A percentile compares a stretch with the other conserved stretches of the same genome.
Evolutionary conservation across 2,888 invertebrate species (phyloP).

Genomic region (Ferrisia virgata): DNA sequence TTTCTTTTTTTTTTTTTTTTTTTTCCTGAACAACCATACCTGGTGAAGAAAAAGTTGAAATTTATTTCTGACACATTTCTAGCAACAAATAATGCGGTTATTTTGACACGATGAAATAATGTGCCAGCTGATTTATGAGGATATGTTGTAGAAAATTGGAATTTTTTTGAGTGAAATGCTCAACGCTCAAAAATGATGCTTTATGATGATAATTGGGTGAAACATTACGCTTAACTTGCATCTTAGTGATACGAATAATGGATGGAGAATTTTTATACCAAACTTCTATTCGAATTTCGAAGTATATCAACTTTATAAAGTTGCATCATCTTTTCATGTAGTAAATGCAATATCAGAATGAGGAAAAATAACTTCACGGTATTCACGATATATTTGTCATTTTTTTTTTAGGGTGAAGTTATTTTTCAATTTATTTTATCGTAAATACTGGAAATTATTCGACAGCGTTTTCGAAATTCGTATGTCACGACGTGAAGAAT

Average conservation of each 20-base stretch:
- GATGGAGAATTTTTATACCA: background rate
- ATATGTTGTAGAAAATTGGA: background rate
- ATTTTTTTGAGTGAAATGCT: background rate
- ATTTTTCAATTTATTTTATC: background rate
- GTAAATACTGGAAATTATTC: background rate
- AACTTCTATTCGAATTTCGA: background rate
- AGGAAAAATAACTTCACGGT: background rate
- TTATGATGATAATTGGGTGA: conserved; percentile 15
- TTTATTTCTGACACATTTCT: conserved; percentile 28
- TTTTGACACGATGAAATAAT: background rate
- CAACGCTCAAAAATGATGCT: background rate
- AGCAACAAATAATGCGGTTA: conserved; percentile 21
- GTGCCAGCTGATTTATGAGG: background rate
- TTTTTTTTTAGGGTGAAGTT: background rate
- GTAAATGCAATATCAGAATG: background rate
- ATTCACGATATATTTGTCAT: background rate
- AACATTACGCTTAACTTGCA: background rate
- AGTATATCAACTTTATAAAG: background rate
- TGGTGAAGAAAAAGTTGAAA: background rate
- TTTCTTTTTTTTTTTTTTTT: background rate
- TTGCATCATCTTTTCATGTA: background rate
- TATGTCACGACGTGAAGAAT: background rate
- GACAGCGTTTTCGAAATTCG: background rate
- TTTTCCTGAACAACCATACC: background rate
- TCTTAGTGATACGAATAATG: background rate